Evolutionary conservation across 53 echinoderm and acorn worm genomes (phyloP).

Genomic region (Zoroaster sp.): DNA sequence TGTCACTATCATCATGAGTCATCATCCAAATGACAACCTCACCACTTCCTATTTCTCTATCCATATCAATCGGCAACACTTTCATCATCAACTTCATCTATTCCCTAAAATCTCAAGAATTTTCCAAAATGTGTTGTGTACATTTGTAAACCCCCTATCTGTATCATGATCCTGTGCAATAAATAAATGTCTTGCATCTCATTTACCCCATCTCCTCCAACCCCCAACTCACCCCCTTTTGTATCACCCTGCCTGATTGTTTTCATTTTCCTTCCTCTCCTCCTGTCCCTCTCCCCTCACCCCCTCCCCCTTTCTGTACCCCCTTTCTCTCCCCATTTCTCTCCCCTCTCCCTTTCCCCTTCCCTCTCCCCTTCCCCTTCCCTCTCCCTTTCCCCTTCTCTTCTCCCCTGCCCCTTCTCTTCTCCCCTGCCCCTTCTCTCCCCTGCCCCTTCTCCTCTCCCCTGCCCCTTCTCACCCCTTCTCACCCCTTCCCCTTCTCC

Average conservation of each 20-base stretch:
- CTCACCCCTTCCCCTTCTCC: too few species aligned
- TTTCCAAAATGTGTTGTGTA: not conserved
- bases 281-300: not conserved
- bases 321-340: not conserved
- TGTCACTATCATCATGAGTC: not conserved
- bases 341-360: not conserved
- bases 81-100: not conserved
- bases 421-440: too few species aligned
- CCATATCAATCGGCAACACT: not conserved
- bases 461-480: not conserved
- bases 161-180: constrained; percentile 1
- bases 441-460: not conserved
- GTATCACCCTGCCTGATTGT: not conserved
- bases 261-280: not conserved
- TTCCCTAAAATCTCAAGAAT: not conserved
- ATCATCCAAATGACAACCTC: not conserved
- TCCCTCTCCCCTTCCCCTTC: not conserved
- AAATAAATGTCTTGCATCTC: constrained; percentile 28
- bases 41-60: not conserved
- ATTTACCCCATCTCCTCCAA: not conserved
- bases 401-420: not conserved
- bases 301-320: not conserved
- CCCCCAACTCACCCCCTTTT: constrained; percentile 7
- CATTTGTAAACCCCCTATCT: not conserved
- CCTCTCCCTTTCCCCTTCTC: not conserved